Percentiles rank a stretch among this genome's conserved stretches.
Evolutionary conservation across 2,888 invertebrate species (phyloP).

Genomic region (Oscheius myriophilus): DNA sequence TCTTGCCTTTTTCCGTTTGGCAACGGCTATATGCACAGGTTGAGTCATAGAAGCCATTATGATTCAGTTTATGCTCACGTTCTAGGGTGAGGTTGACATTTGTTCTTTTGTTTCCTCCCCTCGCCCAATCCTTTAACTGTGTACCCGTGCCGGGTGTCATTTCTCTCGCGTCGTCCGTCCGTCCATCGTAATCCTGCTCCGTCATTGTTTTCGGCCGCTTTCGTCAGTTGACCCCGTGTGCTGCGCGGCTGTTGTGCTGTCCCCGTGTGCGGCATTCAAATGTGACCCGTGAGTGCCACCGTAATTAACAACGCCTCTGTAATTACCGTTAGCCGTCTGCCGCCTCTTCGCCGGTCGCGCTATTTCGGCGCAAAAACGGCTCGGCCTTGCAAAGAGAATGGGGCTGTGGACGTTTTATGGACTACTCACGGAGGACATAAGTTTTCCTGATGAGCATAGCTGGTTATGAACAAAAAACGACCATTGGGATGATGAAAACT

Average conservation of each 20-base stretch:
- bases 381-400: too few relatives aligned
- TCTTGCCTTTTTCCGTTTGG: too few relatives aligned
- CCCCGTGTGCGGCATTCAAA: conserved; percentile 13
- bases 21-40: too few relatives aligned
- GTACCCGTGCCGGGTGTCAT: too few relatives aligned
- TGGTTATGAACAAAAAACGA: not conserved
- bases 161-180: too few relatives aligned
- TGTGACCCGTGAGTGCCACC: conserved; percentile 21
- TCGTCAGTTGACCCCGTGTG: not conserved
- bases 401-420: conserved; percentile 5
- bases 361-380: conserved; percentile 7
- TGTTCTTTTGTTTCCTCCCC: too few relatives aligned
- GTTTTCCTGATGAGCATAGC: not conserved
- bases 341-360: conserved; percentile 2
- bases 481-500: not conserved
- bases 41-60: too few relatives aligned
- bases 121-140: too few relatives aligned
- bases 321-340: conserved; percentile 25
- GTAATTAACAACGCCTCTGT: conserved; percentile 32
- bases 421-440: conserved; percentile 7
- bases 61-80: too few relatives aligned
- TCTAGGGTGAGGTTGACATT: too few relatives aligned
- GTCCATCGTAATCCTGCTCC: too few relatives aligned
- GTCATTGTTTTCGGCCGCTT: too few relatives aligned
- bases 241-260: conserved; percentile 3